A percentile compares a stretch with the other conserved stretches of the same genome.
Evolutionary conservation across 2,888 invertebrate genomes (phyloP).

Genomic region (Melolontha melolontha): DNA sequence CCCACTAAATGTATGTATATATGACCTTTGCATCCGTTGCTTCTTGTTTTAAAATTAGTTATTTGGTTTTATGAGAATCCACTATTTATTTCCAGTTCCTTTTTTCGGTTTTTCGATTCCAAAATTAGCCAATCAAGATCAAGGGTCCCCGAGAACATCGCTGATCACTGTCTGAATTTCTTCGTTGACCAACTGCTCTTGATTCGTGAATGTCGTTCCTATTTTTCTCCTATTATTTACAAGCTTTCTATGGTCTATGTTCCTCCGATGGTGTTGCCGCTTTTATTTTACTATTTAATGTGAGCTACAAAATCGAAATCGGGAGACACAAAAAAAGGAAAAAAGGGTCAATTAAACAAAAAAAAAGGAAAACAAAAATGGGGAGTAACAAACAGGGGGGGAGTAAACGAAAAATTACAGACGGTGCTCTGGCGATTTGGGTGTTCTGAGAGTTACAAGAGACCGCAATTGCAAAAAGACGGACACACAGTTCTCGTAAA

Average conservation of each 20-base stretch:
- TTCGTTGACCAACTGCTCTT: not conserved
- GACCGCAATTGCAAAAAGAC: slow-evolving; percentile 10
- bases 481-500: slow-evolving; percentile 17
- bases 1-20: slow-evolving; percentile 17
- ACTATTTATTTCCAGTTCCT: not conserved
- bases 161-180: slow-evolving; percentile 4
- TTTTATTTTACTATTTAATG: too few species aligned
- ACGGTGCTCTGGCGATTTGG: too few species aligned
- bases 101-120: slow-evolving; percentile 14
- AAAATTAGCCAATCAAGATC: slow-evolving; percentile 43
- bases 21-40: not conserved
- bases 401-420: too few species aligned
- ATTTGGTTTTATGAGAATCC: too few species aligned
- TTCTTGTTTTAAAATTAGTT: not conserved
- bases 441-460: too few species aligned
- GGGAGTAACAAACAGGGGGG: not conserved
- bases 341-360: too few species aligned
- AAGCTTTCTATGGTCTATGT: too few species aligned
- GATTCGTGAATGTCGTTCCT: not conserved
- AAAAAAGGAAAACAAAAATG: too few species aligned
- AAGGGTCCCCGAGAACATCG: not conserved
- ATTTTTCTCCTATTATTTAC: not conserved
- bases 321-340: too few species aligned
- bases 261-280: slow-evolving; percentile 6
- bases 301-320: too few species aligned